Evolutionary conservation across 2,113 vertebrate species (phyloP).

Genomic region (Paralichthys olivaceus): DNA sequence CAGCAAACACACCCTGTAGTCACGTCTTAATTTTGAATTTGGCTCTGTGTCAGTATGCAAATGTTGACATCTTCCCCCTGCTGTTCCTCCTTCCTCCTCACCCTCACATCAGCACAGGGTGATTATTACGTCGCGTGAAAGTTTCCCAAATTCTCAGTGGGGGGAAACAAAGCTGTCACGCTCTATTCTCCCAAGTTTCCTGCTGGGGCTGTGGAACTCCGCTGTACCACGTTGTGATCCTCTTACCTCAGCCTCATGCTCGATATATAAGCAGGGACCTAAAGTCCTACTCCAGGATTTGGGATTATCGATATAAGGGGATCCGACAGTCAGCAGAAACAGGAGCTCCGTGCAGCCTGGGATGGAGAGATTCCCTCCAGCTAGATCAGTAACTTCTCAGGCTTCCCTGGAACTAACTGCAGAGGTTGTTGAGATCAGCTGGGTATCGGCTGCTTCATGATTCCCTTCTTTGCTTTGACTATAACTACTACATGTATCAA

Average conservation of each 20-base stretch:
- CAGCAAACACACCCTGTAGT: not conserved
- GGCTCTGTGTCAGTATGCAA: not conserved
- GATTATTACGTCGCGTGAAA: constrained; percentile 22
- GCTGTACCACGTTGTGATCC: constrained; percentile 16
- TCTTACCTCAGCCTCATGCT: constrained; percentile 38
- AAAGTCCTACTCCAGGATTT: constrained; percentile 34
- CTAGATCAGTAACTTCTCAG: not conserved
- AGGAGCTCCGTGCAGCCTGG: not conserved
- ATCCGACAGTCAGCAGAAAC: constrained; percentile 22
- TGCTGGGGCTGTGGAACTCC: constrained; percentile 25
- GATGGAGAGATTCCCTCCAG: constrained; percentile 11
- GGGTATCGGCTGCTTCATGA: constrained; percentile 23
- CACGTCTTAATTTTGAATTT: constrained; percentile 35
- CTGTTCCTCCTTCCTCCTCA: not conserved
- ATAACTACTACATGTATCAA: constrained; percentile 39
- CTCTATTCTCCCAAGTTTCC: constrained; percentile 31
- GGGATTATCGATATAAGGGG: constrained; percentile 15
- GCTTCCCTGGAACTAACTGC: constrained; percentile 2
- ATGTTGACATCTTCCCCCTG: not conserved
- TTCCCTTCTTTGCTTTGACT: constrained; percentile 40
- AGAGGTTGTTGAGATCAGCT: constrained; percentile 25
- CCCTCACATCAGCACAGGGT: not conserved
- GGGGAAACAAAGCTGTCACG: constrained; percentile 35
- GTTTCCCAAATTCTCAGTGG: constrained; percentile 26
- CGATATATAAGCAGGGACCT: constrained; percentile 9